Evolutionary conservation across 2,797 vertebrate genomes (phyloP), one percentile per base, ranked within the genome.

Genomic region (Naso thynnoides): DNA sequence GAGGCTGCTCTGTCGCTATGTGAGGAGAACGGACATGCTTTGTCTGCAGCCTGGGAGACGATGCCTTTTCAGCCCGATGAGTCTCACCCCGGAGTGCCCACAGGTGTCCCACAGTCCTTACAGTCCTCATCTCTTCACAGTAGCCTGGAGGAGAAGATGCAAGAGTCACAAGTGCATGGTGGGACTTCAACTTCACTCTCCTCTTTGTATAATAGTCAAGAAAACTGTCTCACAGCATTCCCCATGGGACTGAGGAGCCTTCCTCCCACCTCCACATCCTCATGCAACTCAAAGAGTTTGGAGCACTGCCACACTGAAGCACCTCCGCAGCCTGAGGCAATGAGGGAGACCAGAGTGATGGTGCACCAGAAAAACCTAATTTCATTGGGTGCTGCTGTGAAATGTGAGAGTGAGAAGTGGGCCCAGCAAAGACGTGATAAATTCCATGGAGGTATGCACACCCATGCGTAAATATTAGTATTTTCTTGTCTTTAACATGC

Each of bases 1-100:
- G 97, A 99, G 88, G 97, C 97, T 44, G 97, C 97, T 58, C 88
- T 98, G 45, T 99, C 97, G 29, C 95, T 98, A 88, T 98, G 97
- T 3, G 97, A 98, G 92, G 97, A 99, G 78, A 96, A 96, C 0
- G 95, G 96, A 68, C 97, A 98, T 77, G 86, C 94, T 31, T 92
- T 98, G 61, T 91, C 95, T 45, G 95, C 94, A 52, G 94, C 96
- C 0, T 98, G 97, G 97, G 96, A 96, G 50, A 88, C 91, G 0
- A 90, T 95, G 53, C 92, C 96, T 61, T 96, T 98, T 77, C 96
- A 93, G 63, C 86, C 95, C 79, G 93, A 95, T 24, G 88, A 94
- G 57, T 79, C 93, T 47, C 89, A 95, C 71, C 83, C 95, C 49
- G 85, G 93, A 68, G 93, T 91, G 56, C 64, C 88, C 55, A 29